Evolutionary conservation across 1,140 invertebrate genomes (phyloP).

Genomic region (Leptinotarsa defecta): DNA sequence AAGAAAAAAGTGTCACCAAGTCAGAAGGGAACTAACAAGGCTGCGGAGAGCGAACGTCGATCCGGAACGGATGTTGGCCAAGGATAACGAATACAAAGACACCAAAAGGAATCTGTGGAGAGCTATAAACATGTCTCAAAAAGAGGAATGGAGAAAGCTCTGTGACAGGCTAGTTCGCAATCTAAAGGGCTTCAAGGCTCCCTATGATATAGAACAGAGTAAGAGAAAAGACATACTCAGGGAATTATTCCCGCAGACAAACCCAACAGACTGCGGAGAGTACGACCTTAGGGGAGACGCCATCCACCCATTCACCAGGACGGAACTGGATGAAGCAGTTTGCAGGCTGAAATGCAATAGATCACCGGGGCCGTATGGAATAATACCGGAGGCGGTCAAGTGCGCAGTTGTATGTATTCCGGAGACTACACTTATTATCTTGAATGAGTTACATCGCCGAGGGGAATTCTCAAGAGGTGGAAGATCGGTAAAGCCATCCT

Average conservation of each 20-base stretch:
- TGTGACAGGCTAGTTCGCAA: not conserved
- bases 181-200: not conserved
- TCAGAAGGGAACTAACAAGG: not conserved
- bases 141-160: slow-evolving; percentile 13
- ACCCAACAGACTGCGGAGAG: too few species aligned
- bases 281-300: not conserved
- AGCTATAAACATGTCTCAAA: not conserved
- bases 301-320: not conserved
- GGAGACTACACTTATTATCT: too few species aligned
- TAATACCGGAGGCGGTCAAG: too few species aligned
- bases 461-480: too few species aligned
- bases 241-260: not conserved
- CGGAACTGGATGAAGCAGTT: too few species aligned
- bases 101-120: not conserved
- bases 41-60: not conserved
- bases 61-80: not conserved
- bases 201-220: not conserved
- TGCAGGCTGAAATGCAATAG: too few species aligned
- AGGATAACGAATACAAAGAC: not conserved
- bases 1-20: not conserved
- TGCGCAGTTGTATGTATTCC: too few species aligned
- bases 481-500: too few species aligned
- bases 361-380: too few species aligned
- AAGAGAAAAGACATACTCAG: not conserved
- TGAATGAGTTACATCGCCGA: too few species aligned